These are phyloP conservation scores for Callosobruchus maculatus DNA, from an alignment of 2,888 invertebrate species.

Conservation along the genomic window DNA sequence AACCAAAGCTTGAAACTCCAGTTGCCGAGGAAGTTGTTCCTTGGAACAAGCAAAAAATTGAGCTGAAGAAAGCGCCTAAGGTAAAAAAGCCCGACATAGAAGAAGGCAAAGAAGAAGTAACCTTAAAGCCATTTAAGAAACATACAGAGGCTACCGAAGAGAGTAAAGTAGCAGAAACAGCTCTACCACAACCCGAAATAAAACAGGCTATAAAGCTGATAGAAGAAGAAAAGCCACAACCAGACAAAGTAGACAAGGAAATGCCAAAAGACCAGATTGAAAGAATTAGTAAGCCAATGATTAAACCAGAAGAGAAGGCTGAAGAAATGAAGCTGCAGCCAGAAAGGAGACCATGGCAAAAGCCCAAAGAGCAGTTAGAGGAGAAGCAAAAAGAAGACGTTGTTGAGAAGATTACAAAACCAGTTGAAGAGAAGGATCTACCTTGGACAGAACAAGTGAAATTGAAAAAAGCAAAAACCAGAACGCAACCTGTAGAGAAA, in stretches of 20 bases:
- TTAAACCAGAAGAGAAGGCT: slow-evolving; percentile 6
- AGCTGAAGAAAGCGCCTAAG: slow-evolving; percentile 52
- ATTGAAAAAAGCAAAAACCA: slow-evolving; percentile 5
- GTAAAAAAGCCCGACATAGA: slow-evolving; percentile 42
- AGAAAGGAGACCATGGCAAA: slow-evolving; percentile 2
- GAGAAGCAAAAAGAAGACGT: slow-evolving; percentile 14
- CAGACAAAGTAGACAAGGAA: slow-evolving; percentile 21
- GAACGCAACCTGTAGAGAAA: slow-evolving; percentile 29
- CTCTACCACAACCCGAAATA: slow-evolving; percentile 19
- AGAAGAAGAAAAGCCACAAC: slow-evolving; percentile 13
- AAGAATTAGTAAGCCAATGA: slow-evolving; percentile 41
- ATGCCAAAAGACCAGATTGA: slow-evolving; percentile 41
- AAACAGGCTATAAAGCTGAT: slow-evolving; percentile 9
- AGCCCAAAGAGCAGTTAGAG: slow-evolving; percentile 9
- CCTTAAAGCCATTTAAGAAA: slow-evolving; percentile 17
- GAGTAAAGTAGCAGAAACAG: slow-evolving; percentile 37
- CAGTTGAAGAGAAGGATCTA: slow-evolving; percentile 20
- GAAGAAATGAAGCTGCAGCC: slow-evolving; percentile 10
- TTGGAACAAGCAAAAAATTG: slow-evolving; percentile 61
- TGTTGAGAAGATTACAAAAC: slow-evolving; percentile 26
- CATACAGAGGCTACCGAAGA: slow-evolving; percentile 2
- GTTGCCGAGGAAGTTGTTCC: slow-evolving; percentile 35
- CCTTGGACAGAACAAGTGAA: slow-evolving; percentile 19
- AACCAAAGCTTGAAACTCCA: slow-evolving; percentile 5
- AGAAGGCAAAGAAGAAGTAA: slow-evolving; percentile 21